Evolutionary conservation across 2,113 vertebrate genomes (phyloP), one percentile per base, ranked within the genome.

Genomic region (Micronycteris hirsuta): DNA sequence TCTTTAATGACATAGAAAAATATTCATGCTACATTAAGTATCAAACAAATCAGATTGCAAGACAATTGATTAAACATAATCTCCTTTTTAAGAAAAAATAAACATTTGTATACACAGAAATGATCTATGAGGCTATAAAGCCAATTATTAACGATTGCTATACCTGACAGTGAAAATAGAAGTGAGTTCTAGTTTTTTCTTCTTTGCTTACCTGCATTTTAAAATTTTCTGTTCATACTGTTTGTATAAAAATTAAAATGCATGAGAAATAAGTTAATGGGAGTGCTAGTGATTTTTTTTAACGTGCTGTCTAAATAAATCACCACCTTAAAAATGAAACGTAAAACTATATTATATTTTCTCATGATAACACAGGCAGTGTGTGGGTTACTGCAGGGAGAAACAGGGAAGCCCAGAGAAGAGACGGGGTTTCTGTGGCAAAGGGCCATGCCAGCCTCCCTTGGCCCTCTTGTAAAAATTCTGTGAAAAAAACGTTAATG

Each of bases 11-110:
- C 13, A 85, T 3, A 70, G 45, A 45, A 58, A 89, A 81, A 81
- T 70, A 85, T n/a, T 49, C 20, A 38, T 47, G 58, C 56, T 54
- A 84, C 13, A 33, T 36, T 86, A 84, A 24, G 20, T 70, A 89
- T 47, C 52, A 88, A 70, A 85, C 28, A 82, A 91, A 83, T 67
- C 14, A n/a, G 16, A 20, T 65, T 78, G 71, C 10, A 77, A 88
- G 78, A 73, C 8, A 65, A 41, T 56, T 73, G 74, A 65, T 86
- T 81, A 92, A 80, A 71, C 43, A 93, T 45, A 4, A 80, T 77
- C 14, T 36, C n/a, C 38, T 20, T 92, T 95, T 67, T 45, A 82
- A 89, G 70, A 92, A 96, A 92, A 88, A 9, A 45, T 67, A 89
- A 84, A n/a, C 80, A 76, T 77, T 68, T 31, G 54, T 61, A 61